Base-by-base conservation (phyloP, 2,888 invertebrate genomes). In the Melitaea athalia region DNA sequence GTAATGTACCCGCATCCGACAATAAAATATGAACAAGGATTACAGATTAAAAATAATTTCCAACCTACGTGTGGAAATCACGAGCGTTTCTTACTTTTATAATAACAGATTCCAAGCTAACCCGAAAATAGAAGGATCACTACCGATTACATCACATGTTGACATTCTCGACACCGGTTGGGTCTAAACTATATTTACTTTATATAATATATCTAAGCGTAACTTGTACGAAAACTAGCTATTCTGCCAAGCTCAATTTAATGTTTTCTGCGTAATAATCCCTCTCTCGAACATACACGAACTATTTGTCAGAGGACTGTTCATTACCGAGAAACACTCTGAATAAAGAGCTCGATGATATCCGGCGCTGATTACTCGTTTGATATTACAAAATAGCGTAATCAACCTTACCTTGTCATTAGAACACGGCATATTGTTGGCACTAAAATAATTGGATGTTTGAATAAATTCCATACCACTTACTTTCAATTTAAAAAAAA, bases 201-300 rank as follows among this genome's bases (percentile, higher is more conserved):
- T 73, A 69, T 38, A 14, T 66, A 33, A 6, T 38, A 55, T 49
- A 49, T 59, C 43, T 60, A 68, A 62, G 81, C 78, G 79, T 81
- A 83, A 84, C 80, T 82, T 83, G 79, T 77, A 77, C 76, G 81
- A 85, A 85, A 85, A 81, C 79, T 79, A 81, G 79, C 79, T 75
- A 79, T 82, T 84, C 84, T 85, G 89, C 85, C 85, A 89, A 88
- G 84, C 80, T 79, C 77, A 83, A 86, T 89, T 87, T 87, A 86
- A 87, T 85, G 79, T 83, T 83, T 84, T 82, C 82, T 80, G 79
- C 76, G 84, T 81, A 84, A 85, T 86, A 83, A 87, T 87, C 85
- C 83, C 77, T 78, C 75, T 73, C 68, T 74, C 71, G 72, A 73
- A 76, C 69, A 78, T 74, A 75, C 76, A 77, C 70, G 75, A 72